phyloP scores from a whole-genome alignment of 2,888 invertebrate species.

The Crioceris asparagi region DNA sequence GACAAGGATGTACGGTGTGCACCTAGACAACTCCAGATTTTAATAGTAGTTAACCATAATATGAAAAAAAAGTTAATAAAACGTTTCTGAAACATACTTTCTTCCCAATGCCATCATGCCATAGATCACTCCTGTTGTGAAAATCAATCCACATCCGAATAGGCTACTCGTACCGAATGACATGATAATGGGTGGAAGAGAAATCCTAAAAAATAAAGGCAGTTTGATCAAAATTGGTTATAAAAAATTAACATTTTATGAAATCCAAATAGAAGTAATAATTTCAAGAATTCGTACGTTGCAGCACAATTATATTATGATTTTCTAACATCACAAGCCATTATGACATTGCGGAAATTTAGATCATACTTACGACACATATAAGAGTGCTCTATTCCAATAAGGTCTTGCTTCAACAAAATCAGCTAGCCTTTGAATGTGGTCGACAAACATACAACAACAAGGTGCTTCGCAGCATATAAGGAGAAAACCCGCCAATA shows the following conservation, averaged over 20 bases:
- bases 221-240: too few species aligned
- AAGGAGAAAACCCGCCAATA: slow-evolving; percentile 79
- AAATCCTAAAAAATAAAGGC: slow-evolving; percentile 47
- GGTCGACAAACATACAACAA: slow-evolving; percentile 93
- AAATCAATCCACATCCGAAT: slow-evolving; percentile 81
- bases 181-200: slow-evolving; percentile 70
- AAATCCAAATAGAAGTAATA: slow-evolving; percentile 1
- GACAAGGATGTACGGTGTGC: too few species aligned
- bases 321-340: background rate
- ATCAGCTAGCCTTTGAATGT: slow-evolving; percentile 77
- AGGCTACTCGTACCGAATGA: slow-evolving; percentile 57
- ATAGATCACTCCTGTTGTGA: slow-evolving; percentile 80
- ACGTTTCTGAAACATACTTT: slow-evolving; percentile 87
- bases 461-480: slow-evolving; percentile 91
- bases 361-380: slow-evolving; percentile 62
- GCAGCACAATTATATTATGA: background rate
- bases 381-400: slow-evolving; percentile 80
- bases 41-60: too few species aligned
- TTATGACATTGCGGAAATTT: background rate
- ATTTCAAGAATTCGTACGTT: slow-evolving; percentile 1
- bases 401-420: slow-evolving; percentile 75
- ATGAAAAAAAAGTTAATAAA: too few species aligned
- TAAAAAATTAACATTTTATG: slow-evolving; percentile 1
- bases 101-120: slow-evolving; percentile 92
- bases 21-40: too few species aligned